A percentile compares a stretch with the other conserved stretches of the same genome.
Conservation (phyloP, 1,140 invertebrate genomes). For the Brachionus rubens region DNA sequence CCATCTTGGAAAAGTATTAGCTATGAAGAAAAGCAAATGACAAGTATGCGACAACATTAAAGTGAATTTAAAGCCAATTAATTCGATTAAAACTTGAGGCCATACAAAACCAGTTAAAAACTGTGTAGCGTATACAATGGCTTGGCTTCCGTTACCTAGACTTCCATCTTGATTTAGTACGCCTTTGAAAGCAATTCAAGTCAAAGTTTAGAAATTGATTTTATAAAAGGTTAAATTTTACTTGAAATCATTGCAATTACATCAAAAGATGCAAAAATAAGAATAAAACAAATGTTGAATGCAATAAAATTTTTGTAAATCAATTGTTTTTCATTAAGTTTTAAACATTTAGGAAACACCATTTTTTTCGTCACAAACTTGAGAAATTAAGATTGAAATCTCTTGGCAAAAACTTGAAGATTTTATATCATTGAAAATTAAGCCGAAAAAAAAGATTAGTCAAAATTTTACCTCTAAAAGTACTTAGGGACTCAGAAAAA, state of each 20-base stretch:
- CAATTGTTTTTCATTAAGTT: constrained; percentile 25
- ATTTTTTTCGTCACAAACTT: too few species aligned
- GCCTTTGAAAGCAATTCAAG: not conserved
- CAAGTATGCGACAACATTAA: not conserved
- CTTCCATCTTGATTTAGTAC: constrained; percentile 39
- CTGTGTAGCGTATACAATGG: not conserved
- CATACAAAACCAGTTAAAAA: constrained; percentile 7
- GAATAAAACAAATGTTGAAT: constrained; percentile 35
- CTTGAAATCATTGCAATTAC: constrained; percentile 45
- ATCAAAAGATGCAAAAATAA: constrained; percentile 31
- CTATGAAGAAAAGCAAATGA: not conserved
- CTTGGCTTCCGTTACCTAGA: constrained; percentile 26
- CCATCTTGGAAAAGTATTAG: constrained; percentile 28
- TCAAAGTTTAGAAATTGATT: not conserved
- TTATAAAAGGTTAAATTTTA: not conserved
- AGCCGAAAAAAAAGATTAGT: too few species aligned
- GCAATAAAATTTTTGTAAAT: constrained; percentile 41
- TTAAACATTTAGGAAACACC: not conserved
- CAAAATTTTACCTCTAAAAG: too few species aligned
- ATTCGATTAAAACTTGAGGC: constrained; percentile 29
- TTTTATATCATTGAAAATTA: too few species aligned
- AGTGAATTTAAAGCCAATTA: constrained; percentile 41
- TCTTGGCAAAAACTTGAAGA: too few species aligned
- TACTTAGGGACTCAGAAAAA: too few species aligned
- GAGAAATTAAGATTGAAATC: too few species aligned